Conservation (phyloP, 2,797 vertebrate genomes). For the Brachymystax lenok region DNA sequence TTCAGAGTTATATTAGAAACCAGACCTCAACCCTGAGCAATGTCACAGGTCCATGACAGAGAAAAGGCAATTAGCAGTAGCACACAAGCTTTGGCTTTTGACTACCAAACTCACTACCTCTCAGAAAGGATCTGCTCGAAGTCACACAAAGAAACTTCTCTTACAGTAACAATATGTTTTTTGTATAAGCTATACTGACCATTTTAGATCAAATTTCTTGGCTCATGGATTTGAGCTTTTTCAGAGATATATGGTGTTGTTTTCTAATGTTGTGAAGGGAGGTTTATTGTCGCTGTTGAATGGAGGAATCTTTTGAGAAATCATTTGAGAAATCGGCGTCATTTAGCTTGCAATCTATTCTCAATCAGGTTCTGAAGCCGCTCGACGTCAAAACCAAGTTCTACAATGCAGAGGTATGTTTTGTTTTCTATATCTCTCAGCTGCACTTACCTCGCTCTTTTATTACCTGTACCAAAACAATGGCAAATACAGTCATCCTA, state of each 20-base stretch:
- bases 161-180: not conserved
- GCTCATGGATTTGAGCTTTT: not conserved
- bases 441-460: not conserved
- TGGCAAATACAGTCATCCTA: not conserved
- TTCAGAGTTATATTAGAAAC: slow-evolving; percentile 2
- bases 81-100: slow-evolving; percentile 26
- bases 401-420: slow-evolving; percentile 96
- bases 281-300: slow-evolving; percentile 1
- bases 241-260: not conserved
- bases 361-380: slow-evolving; percentile 95
- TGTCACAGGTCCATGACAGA: slow-evolving; percentile 58
- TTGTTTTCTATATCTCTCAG: not conserved
- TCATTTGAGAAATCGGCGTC: slow-evolving; percentile 53
- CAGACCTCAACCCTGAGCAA: slow-evolving; percentile 54
- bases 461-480: not conserved
- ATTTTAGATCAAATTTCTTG: not conserved
- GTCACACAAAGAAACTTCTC: not conserved
- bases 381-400: slow-evolving; percentile 99
- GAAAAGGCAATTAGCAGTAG: slow-evolving; percentile 54
- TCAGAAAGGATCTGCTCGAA: not conserved
- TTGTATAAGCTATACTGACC: not conserved
- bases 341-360: slow-evolving; percentile 81
- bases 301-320: slow-evolving; percentile 60
- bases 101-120: slow-evolving; percentile 10
- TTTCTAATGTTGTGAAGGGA: not conserved